Base-by-base conservation (phyloP, 2,888 invertebrate genomes). In the Nebria salina region DNA sequence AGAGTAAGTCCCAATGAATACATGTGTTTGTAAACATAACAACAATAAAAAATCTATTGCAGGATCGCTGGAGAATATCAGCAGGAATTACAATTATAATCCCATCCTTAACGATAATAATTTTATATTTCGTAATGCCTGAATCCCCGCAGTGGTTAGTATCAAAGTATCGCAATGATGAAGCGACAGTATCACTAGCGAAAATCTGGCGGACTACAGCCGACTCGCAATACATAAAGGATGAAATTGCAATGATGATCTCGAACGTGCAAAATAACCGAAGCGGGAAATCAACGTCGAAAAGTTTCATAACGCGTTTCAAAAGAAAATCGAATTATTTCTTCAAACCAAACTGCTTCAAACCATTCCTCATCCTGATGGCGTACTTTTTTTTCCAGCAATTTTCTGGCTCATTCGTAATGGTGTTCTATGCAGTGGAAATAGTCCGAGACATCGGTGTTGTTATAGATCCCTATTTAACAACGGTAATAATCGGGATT, bases 91-190 rank as follows among this genome's bases (percentile, higher is more conserved):
- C 90, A 75, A 86, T 89, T 25, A 77, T 88, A 0, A 87, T 91
- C 66, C 90, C 91, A 1, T 84, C 89, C 9, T 65, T 89, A 1
- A 87, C 90, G 1, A 86, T 90, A 68, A 82, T 89, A 0, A 83
- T 90, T 72, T 87, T 89, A 2, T 83, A 88, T 3, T 85, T 89
- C 64, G 84, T 89, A 42, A 86, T 92, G 25, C 91, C 91, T 0
- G 92, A 92, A 86, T 91, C 91, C n/a, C 92, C 92, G 0, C 85
- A 90, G 4, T 92, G 92, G 92, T 85, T 92, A 20, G 86, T 90
- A 0, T 87, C 89, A 42, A 89, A 88, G 79, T 90, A 90, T 75
- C 88, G 90, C 8, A 83, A 88, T 13, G 88, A 89, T 2, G 91
- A 91, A 84, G 92, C 92, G 0, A 86, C 88, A 77, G 83, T 82